Conservation (phyloP, 2,797 vertebrate species). For the Limnodromus scolopaceus region DNA sequence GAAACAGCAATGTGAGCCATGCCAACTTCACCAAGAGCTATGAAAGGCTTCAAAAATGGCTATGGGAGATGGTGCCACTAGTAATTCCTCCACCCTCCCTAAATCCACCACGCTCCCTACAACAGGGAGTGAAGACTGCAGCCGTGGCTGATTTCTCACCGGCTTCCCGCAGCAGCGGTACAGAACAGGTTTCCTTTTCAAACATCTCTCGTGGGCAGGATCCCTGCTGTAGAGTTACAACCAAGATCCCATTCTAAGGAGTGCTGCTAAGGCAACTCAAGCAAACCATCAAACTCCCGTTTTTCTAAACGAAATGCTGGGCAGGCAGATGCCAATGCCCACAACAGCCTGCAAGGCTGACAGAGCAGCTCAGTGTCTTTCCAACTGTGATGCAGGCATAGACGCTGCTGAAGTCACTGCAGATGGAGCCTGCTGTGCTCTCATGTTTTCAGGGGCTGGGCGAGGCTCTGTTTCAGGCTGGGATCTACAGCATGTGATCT, state of each 20-base stretch:
- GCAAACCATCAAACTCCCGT: background rate
- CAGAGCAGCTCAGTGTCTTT: background rate
- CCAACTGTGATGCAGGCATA: background rate
- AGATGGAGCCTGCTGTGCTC: background rate
- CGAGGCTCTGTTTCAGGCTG: background rate
- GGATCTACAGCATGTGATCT: background rate
- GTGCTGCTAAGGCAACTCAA: background rate
- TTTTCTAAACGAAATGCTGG: background rate
- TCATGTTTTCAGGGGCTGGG: background rate
- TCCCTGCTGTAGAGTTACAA: background rate
- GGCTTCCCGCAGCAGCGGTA: background rate
- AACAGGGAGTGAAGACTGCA: background rate
- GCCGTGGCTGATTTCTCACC: background rate
- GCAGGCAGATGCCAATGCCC: background rate
- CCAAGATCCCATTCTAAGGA: background rate
- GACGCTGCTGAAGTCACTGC: background rate
- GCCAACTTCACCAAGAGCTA: background rate
- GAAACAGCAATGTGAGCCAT: background rate
- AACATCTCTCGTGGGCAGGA: fast-evolving
- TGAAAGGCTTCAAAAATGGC: background rate
- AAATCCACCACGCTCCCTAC: background rate
- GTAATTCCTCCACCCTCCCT: background rate
- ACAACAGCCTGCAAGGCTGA: background rate
- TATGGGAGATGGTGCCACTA: background rate
- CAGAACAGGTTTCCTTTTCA: background rate